Percentiles rank a stretch among this genome's conserved stretches.
These are phyloP conservation scores for Anseranas semipalmata DNA, from an alignment of 2,113 vertebrate species.

Conservation along the genomic window DNA sequence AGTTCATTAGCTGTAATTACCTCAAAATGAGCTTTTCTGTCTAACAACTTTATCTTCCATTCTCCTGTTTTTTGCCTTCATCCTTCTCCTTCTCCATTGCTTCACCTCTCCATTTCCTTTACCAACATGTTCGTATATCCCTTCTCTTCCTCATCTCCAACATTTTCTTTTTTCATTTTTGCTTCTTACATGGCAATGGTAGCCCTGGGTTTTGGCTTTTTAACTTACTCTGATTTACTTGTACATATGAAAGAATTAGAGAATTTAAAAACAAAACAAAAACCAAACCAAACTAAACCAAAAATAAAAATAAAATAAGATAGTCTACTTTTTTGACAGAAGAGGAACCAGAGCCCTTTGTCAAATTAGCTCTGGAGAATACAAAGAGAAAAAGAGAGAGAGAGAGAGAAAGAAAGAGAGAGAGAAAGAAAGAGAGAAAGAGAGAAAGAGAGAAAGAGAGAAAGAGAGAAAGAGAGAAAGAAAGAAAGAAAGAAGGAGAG, in stretches of 20 bases:
- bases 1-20: not conserved
- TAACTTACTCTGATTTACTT: not conserved
- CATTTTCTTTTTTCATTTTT: accelerated
- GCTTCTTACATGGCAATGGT: not conserved
- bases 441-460: no score
- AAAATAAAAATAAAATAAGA: accelerated
- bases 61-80: not conserved
- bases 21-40: not conserved
- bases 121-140: not conserved
- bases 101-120: not conserved
- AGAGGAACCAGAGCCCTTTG: accelerated
- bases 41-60: not conserved
- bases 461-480: no score
- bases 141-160: not conserved
- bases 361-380: not conserved
- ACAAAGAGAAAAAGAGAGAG: not conserved
- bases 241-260: not conserved
- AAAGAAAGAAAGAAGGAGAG: no score
- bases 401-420: no score
- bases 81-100: not conserved
- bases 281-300: no score
- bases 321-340: not conserved
- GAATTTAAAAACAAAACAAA: not conserved
- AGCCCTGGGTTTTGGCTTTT: not conserved
- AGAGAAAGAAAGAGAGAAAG: no score